phyloP scores from a whole-genome alignment of 2,113 vertebrate species.

The Myiopsitta monachus region DNA sequence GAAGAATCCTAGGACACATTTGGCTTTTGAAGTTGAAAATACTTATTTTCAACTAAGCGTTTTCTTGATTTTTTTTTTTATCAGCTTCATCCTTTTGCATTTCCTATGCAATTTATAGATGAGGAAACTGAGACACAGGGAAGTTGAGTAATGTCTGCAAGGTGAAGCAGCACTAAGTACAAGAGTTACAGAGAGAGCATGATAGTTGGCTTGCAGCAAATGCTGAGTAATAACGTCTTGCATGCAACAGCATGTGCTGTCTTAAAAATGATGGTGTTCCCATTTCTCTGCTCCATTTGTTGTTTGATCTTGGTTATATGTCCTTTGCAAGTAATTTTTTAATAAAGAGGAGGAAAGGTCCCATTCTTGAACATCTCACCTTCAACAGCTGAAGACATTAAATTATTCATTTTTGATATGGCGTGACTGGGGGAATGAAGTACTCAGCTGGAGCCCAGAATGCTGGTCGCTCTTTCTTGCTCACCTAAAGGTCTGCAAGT shows the following conservation, averaged over 20 bases:
- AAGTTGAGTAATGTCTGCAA: background rate
- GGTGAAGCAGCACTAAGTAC: background rate
- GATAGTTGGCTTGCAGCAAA: background rate
- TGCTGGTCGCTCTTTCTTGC: background rate
- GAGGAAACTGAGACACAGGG: background rate
- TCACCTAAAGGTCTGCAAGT: background rate
- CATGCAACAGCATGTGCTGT: background rate
- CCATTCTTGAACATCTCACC: background rate
- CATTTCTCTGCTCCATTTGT: background rate
- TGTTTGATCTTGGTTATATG: background rate
- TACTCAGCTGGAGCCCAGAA: background rate
- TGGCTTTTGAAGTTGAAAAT: background rate
- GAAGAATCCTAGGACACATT: background rate
- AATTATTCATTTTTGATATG: background rate
- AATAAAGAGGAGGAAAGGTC: background rate
- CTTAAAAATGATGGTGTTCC: background rate
- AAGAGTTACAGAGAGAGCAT: background rate
- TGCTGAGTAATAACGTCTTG: background rate
- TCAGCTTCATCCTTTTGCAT: background rate
- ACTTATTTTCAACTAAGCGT: background rate
- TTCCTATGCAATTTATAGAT: background rate
- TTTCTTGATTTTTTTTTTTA: background rate
- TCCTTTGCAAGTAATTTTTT: background rate
- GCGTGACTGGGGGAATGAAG: background rate
- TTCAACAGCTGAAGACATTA: background rate